Conservation (phyloP, 2,113 vertebrate genomes). For the Salvator merianae region DNA sequence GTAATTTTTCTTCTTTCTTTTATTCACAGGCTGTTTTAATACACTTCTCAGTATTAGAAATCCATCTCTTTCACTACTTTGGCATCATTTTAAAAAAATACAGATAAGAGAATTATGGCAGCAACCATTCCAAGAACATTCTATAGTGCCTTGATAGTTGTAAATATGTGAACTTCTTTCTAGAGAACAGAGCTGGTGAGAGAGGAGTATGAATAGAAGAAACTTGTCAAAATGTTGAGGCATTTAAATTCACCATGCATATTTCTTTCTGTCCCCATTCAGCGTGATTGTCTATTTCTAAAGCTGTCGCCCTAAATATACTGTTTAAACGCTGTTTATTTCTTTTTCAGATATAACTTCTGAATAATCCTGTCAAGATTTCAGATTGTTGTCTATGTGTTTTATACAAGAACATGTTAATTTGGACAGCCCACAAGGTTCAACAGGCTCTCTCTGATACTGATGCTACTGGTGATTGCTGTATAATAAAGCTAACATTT, state of each 20-base stretch:
- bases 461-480: not conserved
- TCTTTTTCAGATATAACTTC: not conserved
- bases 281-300: not conserved
- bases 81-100: not conserved
- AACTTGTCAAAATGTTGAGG: not conserved
- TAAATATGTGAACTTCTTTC: not conserved
- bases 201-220: not conserved
- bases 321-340: not conserved
- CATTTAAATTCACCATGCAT: not conserved
- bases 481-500: not conserved
- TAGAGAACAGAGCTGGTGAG: not conserved
- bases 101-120: not conserved
- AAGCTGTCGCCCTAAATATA: not conserved
- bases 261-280: not conserved
- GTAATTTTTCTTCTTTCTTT: constrained; percentile 36
- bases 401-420: not conserved
- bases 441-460: not conserved
- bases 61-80: not conserved
- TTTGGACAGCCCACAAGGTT: too few relatives aligned
- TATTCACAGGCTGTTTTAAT: constrained; percentile 23
- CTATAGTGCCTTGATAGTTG: not conserved
- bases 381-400: not conserved
- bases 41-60: not conserved
- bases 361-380: not conserved
- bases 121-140: not conserved